phyloP scores from a whole-genome alignment of 2,797 vertebrate genomes.

The Myripristis murdjan region DNA sequence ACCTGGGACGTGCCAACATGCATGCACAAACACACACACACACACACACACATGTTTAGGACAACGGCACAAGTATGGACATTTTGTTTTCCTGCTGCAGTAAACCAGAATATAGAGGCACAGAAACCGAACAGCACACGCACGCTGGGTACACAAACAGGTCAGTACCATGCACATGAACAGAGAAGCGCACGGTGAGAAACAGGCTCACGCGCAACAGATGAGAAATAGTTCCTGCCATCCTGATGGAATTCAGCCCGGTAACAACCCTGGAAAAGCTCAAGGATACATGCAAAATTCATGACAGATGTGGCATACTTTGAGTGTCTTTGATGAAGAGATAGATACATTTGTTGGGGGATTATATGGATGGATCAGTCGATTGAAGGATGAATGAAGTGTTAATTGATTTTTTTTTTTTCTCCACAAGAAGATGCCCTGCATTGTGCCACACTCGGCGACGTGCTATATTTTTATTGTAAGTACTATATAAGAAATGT shows the following conservation, averaged over 20 bases:
- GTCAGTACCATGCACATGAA: slow-evolving; percentile 54
- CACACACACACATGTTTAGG: too few relatives aligned
- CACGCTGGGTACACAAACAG: slow-evolving; percentile 12
- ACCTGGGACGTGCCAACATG: slow-evolving; percentile 29
- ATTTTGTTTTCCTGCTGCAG: slow-evolving; percentile 32
- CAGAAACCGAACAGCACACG: slow-evolving; percentile 55
- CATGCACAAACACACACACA: neutral
- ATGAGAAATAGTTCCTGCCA: slow-evolving; percentile 45
- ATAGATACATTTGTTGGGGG: too few relatives aligned
- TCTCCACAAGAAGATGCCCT: too few relatives aligned
- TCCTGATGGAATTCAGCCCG: slow-evolving; percentile 44
- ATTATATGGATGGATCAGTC: too few relatives aligned
- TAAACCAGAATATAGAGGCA: slow-evolving; percentile 55
- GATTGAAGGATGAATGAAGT: too few relatives aligned
- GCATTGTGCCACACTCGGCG: too few relatives aligned
- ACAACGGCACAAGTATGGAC: slow-evolving; percentile 19
- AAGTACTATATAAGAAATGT: slow-evolving; percentile 23
- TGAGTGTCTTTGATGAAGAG: too few relatives aligned
- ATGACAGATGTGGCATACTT: slow-evolving; percentile 60
- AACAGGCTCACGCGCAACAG: slow-evolving; percentile 25
- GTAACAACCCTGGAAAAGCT: slow-evolving; percentile 51
- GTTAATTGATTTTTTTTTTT: too few relatives aligned
- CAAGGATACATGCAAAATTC: slow-evolving; percentile 54
- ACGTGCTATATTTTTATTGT: too few relatives aligned
- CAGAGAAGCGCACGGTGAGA: slow-evolving; percentile 23